These are phyloP conservation scores for Tarsius wallacei DNA, from an alignment of 2,797 vertebrate genomes.

Conservation along the genomic window DNA sequence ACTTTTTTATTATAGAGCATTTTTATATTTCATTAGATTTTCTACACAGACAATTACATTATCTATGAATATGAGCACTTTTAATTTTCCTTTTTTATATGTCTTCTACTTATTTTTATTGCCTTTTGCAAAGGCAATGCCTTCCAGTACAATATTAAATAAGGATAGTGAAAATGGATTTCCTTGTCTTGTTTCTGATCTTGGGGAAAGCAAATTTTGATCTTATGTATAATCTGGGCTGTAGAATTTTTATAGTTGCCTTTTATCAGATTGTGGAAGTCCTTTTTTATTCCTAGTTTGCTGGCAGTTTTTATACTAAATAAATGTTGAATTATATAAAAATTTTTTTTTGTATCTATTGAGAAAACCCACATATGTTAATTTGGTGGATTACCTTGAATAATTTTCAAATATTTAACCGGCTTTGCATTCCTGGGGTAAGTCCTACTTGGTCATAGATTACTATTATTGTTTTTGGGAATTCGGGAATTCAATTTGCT, in stretches of 20 bases:
- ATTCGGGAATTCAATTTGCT: conserved; percentile 35
- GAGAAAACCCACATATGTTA: not conserved
- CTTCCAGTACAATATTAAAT: not conserved
- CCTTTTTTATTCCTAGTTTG: not conserved
- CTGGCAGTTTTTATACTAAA: not conserved
- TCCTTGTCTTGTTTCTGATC: not conserved
- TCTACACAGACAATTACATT: not conserved
- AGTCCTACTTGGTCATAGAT: not conserved
- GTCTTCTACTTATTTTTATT: not conserved
- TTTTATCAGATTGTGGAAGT: not conserved
- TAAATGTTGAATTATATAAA: not conserved
- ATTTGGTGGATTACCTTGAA: not conserved
- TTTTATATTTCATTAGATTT: not conserved
- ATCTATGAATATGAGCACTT: not conserved
- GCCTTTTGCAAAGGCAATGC: not conserved
- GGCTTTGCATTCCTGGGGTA: not conserved
- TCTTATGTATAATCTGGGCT: not conserved
- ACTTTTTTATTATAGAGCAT: not conserved
- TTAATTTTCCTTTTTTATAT: not conserved
- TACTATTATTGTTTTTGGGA: not conserved
- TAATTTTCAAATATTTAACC: conserved; percentile 32
- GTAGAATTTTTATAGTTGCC: not conserved
- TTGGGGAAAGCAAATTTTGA: not conserved
- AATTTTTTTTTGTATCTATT: not conserved
- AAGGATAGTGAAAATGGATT: not conserved